These are phyloP conservation scores for Rhamnusium bicolor DNA, from an alignment of 2,888 invertebrate genomes.

Conservation along the genomic window DNA sequence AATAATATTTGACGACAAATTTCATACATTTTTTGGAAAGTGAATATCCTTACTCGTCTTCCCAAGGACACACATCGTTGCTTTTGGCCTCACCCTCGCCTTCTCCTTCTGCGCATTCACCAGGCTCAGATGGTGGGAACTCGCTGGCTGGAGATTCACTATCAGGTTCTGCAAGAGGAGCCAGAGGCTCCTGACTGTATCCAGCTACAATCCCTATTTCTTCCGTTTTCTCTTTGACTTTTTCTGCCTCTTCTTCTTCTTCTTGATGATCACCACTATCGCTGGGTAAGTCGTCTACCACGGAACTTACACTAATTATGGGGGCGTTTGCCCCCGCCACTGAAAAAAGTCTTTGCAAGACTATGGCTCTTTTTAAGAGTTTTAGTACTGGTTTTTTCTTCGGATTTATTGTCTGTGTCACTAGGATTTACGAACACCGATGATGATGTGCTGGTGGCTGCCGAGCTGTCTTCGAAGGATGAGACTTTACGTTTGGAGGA, in stretches of 20 bases:
- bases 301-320: constrained; percentile 83
- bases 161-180: constrained; percentile 81
- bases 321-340: constrained; percentile 71
- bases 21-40: constrained; percentile 28
- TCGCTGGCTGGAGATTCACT: constrained; percentile 80
- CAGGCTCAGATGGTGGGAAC: constrained; percentile 70
- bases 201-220: constrained; percentile 63
- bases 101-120: constrained; percentile 38
- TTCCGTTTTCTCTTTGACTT: constrained; percentile 11
- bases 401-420: constrained; percentile 66
- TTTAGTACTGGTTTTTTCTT: constrained; percentile 57
- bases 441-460: constrained; percentile 58
- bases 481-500: constrained; percentile 68
- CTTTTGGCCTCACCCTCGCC: constrained; percentile 73
- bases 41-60: constrained; percentile 88
- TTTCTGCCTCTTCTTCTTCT: constrained; percentile 28
- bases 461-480: constrained; percentile 71
- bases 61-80: constrained; percentile 95
- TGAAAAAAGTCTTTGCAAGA: constrained; percentile 69
- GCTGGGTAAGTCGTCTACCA: constrained; percentile 74
- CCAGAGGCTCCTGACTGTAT: constrained; percentile 69
- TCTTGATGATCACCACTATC: constrained; percentile 48
- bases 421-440: constrained; percentile 61
- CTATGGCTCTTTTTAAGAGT: constrained; percentile 68
- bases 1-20: constrained; percentile 5